Conservation (phyloP, 2,888 invertebrate genomes). For the Abrostola tripartita region DNA sequence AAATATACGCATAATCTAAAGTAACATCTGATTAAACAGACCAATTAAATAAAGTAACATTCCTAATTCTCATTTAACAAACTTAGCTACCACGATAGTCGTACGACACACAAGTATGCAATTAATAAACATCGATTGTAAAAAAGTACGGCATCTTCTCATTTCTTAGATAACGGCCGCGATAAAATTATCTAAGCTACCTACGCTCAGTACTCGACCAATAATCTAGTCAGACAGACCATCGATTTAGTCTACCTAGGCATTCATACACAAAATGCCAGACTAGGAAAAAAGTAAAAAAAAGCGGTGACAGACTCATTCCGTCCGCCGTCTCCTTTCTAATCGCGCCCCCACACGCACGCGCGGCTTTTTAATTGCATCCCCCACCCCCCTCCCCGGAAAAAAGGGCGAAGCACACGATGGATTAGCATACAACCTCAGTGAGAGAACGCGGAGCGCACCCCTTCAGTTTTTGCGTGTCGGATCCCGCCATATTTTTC, state of each 20-base stretch:
- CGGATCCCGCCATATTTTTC: constrained; percentile 83
- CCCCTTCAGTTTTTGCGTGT: constrained; percentile 86
- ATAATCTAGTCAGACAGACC: constrained; percentile 54
- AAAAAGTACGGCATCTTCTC: constrained; percentile 53
- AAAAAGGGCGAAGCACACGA: constrained; percentile 85
- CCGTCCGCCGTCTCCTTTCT: constrained; percentile 85
- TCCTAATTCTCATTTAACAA: constrained; percentile 15
- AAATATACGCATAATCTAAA: not conserved
- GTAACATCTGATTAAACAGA: constrained; percentile 1
- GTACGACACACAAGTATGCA: constrained; percentile 38
- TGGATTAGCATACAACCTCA: constrained; percentile 88
- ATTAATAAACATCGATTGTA: constrained; percentile 36
- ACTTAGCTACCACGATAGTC: not conserved
- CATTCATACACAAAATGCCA: constrained; percentile 67
- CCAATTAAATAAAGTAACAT: constrained; percentile 8
- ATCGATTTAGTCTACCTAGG: constrained; percentile 58
- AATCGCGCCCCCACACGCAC: constrained; percentile 87
- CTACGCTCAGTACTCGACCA: constrained; percentile 43
- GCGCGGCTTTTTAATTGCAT: constrained; percentile 88
- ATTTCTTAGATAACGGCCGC: constrained; percentile 47
- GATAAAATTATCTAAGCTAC: constrained; percentile 51
- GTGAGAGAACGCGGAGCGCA: constrained; percentile 78
- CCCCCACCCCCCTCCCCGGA: constrained; percentile 81
- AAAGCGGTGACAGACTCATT: constrained; percentile 83
- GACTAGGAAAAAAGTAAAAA: constrained; percentile 87